Evolutionary conservation across 2,113 vertebrate species (phyloP).

Genomic region (Ginglymostoma cirratum): DNA sequence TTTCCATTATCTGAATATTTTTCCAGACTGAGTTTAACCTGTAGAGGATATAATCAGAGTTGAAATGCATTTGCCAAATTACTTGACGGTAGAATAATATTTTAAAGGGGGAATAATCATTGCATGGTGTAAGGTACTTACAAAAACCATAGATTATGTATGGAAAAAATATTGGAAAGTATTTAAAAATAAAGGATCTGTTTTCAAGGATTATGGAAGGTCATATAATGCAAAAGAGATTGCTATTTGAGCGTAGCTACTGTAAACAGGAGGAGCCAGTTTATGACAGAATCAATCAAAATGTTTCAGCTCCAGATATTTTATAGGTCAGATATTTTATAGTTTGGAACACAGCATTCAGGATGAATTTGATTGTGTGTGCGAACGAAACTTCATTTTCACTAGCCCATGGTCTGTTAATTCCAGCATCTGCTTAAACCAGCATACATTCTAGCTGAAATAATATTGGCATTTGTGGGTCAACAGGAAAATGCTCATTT

Average conservation of each 20-base stretch:
- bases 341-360: not conserved
- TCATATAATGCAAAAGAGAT: slow-evolving; percentile 18
- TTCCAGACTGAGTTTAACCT: not conserved
- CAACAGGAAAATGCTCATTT: not conserved
- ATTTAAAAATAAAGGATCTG: slow-evolving; percentile 43
- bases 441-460: not conserved
- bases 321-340: not conserved
- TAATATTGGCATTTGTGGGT: not conserved
- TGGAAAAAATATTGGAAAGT: slow-evolving; percentile 28
- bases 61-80: not conserved
- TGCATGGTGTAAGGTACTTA: not conserved
- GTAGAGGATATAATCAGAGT: not conserved
- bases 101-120: not conserved
- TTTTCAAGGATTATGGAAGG: slow-evolving; percentile 43
- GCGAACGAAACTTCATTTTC: not conserved
- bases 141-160: not conserved
- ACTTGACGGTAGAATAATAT: not conserved
- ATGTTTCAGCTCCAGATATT: not conserved
- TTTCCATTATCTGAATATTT: not conserved
- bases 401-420: not conserved
- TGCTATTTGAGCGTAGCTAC: slow-evolving; percentile 29
- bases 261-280: not conserved
- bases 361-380: not conserved
- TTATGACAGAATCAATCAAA: slow-evolving; percentile 35
- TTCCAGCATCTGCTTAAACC: not conserved